Evolutionary conservation across 2,797 vertebrate genomes (phyloP).

Genomic region (Mallotus villosus): DNA sequence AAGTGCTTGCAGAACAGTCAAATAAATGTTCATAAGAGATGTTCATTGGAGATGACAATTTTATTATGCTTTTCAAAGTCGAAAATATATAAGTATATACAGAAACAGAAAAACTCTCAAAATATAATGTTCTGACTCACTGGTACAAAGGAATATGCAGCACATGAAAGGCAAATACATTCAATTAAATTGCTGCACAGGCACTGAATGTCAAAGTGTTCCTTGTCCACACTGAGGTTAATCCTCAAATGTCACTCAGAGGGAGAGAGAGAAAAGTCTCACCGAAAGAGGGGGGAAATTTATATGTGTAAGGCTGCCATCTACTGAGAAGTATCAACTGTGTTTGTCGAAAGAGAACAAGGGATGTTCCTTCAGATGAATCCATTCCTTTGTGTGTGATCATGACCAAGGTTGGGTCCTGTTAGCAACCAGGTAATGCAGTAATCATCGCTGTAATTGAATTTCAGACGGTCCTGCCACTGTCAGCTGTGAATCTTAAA

Average conservation of each 20-base stretch:
- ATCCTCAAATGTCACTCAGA: not conserved
- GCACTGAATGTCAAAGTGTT: constrained; percentile 2
- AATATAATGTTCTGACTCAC: not conserved
- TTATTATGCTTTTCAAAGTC: not conserved
- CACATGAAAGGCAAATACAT: not conserved
- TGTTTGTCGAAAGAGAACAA: constrained; percentile 5
- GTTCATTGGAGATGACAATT: not conserved
- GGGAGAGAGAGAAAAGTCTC: not conserved
- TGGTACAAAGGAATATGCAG: not conserved
- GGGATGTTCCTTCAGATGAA: constrained; percentile 21
- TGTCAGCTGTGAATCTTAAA: constrained; percentile 30
- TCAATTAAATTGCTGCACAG: not conserved
- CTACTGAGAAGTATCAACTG: constrained; percentile 49
- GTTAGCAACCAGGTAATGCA: constrained; percentile 41
- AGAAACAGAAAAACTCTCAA: not conserved
- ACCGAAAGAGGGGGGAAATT: not conserved
- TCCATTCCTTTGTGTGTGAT: constrained; percentile 24
- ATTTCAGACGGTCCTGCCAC: constrained; percentile 46
- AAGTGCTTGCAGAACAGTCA: not conserved
- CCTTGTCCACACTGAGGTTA: constrained; percentile 8
- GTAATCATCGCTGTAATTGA: constrained; percentile 35
- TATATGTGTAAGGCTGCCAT: constrained; percentile 58
- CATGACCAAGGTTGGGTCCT: constrained; percentile 31
- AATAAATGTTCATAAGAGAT: not conserved
- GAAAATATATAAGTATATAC: constrained; percentile 8